Evolutionary conservation across 1,140 invertebrate genomes (phyloP), one percentile per base, ranked within the genome.

Genomic region (Drosophila aff.): DNA sequence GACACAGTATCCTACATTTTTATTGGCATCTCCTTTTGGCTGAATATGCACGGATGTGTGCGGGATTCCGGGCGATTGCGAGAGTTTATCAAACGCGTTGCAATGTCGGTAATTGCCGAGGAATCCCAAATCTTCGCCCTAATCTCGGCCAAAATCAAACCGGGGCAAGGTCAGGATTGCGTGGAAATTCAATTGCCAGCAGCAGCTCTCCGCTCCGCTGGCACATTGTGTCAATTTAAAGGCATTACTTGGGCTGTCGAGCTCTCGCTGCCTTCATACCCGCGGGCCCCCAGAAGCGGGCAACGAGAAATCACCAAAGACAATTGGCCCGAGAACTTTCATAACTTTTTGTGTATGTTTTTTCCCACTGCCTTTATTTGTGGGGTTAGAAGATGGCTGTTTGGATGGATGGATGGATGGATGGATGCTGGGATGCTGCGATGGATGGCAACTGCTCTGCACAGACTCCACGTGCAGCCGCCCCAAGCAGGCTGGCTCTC

Each of bases 1-100:
- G 84, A 89, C 84, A 89, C 84, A 89, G 85, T 85, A 84, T 89
- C 85, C 84, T 90, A 89, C 81, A 85, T 89, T 89, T 90, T 75
- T 89, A 89, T 87, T 83, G 81, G 81, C 84, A 68, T 87, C 74
- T 64, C 62, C 16, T 36, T 52, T 15, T 16, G 23, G 21, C 15
- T 38, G 40, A 46, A 38, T 33, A 49, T 38, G 36, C 33, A 55
- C 15, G 53, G 33, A 16, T 36, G 40, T 55, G 40, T 38, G 67
- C 52, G 31, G 21, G 28, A n/a, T 28, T 28, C 49, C 49, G 4
- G 11, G 49, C 49, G 49, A 21, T n/a, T 16, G 36, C 10, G 13
- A 38, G 57, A 21, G 65, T 49, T 40, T 67, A 67, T 67, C 64
- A 67, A 67, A 67, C n/a, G 46, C 66, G 9, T 44, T 67, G 38